Conservation (phyloP, 2,888 invertebrate genomes). For the Chloromyia formosa region DNA sequence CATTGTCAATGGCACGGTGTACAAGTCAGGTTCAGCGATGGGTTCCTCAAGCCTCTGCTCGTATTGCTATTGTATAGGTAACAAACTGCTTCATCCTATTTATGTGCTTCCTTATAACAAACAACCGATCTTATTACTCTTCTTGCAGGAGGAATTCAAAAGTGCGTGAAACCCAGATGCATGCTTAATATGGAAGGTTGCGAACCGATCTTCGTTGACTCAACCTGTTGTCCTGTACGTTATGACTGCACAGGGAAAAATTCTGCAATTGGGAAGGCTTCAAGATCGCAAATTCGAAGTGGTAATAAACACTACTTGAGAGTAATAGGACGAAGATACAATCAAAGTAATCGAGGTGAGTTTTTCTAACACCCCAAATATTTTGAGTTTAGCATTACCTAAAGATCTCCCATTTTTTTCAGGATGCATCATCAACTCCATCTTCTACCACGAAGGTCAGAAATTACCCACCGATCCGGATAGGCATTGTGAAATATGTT, state of each 20-base stretch:
- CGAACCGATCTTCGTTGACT: slow-evolving; percentile 63
- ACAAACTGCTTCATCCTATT: no score
- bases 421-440: slow-evolving; percentile 74
- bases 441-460: slow-evolving; percentile 75
- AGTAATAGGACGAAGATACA: slow-evolving; percentile 56
- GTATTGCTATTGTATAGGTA: slow-evolving; percentile 82
- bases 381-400: not conserved
- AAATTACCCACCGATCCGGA: slow-evolving; percentile 67
- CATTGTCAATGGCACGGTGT: slow-evolving; percentile 61
- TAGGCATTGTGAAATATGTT: slow-evolving; percentile 77
- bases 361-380: not conserved
- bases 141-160: slow-evolving; percentile 68
- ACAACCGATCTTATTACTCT: not conserved
- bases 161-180: slow-evolving; percentile 83
- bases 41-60: slow-evolving; percentile 80
- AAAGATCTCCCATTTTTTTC: slow-evolving; percentile 43
- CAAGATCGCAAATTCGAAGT: slow-evolving; percentile 57
- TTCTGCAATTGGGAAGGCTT: slow-evolving; percentile 58
- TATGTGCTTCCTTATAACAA: not conserved
- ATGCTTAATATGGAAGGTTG: slow-evolving; percentile 76
- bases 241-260: slow-evolving; percentile 72
- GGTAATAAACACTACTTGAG: slow-evolving; percentile 61
- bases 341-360: slow-evolving; percentile 60
- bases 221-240: slow-evolving; percentile 79
- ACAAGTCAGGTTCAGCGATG: slow-evolving; percentile 75